Conservation (phyloP, 2,113 vertebrate genomes). For the Scalopus aquaticus region DNA sequence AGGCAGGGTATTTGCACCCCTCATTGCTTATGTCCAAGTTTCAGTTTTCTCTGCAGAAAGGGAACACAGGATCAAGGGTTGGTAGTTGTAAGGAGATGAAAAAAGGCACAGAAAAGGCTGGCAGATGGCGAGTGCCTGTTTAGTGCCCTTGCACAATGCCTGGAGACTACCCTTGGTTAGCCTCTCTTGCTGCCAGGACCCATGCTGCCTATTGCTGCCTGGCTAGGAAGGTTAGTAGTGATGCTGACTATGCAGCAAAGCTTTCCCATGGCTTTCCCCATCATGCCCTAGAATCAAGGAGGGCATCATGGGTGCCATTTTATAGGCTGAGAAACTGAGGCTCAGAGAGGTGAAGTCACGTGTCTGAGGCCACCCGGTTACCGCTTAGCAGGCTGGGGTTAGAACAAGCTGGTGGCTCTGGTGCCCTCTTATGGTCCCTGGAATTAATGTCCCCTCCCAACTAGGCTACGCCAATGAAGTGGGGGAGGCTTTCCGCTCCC, state of each 20-base stretch:
- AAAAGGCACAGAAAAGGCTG: not conserved
- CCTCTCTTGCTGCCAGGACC: not conserved
- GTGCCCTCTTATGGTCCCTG: not conserved
- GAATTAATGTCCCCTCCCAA: not conserved
- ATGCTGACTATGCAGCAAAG: not conserved
- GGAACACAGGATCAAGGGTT: not conserved
- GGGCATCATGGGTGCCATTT: not conserved
- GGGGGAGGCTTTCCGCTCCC: conserved; percentile 94
- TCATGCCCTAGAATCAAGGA: not conserved
- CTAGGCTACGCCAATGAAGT: conserved; percentile 98
- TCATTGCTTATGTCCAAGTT: not conserved
- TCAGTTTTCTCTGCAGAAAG: not conserved
- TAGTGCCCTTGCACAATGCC: not conserved
- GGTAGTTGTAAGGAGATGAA: not conserved
- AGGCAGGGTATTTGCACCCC: not conserved
- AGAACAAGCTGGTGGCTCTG: not conserved
- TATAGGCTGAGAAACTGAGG: not conserved
- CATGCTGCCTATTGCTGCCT: not conserved
- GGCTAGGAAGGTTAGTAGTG: not conserved
- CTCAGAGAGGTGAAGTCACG: not conserved
- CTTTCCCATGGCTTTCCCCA: not conserved
- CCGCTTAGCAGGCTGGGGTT: not conserved
- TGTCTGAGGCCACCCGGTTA: not conserved
- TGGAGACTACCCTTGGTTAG: not conserved
- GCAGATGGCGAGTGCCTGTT: not conserved